phyloP scores from a whole-genome alignment of 1,140 invertebrate genomes.

The Magallana gigas region DNA sequence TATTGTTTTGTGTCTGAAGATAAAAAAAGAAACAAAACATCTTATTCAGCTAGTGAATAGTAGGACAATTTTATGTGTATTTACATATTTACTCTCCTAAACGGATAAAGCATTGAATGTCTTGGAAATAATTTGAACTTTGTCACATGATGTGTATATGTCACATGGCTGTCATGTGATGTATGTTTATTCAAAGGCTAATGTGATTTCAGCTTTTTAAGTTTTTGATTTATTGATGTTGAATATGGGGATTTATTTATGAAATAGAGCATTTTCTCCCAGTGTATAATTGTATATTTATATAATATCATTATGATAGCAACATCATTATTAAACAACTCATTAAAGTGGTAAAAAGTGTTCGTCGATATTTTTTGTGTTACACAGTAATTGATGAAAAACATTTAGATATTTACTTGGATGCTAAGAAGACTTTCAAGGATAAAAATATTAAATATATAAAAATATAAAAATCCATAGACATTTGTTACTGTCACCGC shows the following conservation, averaged over 20 bases:
- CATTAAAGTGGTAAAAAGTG: conserved; percentile 26
- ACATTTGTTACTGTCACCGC: too few relatives aligned
- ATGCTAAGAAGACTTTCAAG: too few relatives aligned
- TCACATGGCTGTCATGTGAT: neutral
- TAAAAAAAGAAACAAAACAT: neutral
- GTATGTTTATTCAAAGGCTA: neutral
- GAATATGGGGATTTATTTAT: conserved; percentile 23
- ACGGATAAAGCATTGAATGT: neutral
- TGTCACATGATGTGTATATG: neutral
- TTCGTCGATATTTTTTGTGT: too few relatives aligned
- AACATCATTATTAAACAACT: conserved; percentile 18
- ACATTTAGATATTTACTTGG: too few relatives aligned
- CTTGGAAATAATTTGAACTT: neutral
- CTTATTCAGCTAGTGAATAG: neutral
- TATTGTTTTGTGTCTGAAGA: neutral
- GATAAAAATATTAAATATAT: too few relatives aligned
- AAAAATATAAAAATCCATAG: too few relatives aligned
- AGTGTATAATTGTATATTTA: conserved; percentile 24
- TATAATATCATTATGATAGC: conserved; percentile 15
- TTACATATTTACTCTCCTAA: neutral
- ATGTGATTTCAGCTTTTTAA: neutral
- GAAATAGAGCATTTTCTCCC: neutral
- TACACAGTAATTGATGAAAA: too few relatives aligned
- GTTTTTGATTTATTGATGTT: conserved; percentile 22
- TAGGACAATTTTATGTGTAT: neutral